These are phyloP conservation scores for Ceramica pisi DNA, from an alignment of 2,888 invertebrate genomes.

Conservation along the genomic window DNA sequence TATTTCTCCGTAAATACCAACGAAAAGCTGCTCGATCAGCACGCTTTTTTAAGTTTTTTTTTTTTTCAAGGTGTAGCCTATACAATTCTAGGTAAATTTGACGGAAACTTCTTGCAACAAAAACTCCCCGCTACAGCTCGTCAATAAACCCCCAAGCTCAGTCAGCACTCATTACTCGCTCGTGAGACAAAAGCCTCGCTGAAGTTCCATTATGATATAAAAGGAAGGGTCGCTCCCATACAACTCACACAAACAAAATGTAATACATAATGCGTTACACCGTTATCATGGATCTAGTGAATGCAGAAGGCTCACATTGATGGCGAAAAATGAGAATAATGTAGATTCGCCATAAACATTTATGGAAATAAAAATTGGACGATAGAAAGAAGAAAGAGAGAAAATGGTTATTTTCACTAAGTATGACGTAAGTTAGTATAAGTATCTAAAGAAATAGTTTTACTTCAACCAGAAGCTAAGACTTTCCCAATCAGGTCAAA, in stretches of 20 bases:
- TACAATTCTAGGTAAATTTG: too few relatives aligned
- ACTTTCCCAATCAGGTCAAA: too few relatives aligned
- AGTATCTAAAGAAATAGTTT: too few relatives aligned
- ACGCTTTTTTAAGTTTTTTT: too few relatives aligned
- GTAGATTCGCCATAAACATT: neutral
- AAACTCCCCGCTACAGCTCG: conserved; percentile 1
- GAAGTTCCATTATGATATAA: conserved; percentile 74
- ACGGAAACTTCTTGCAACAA: neutral
- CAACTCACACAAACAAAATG: conserved; percentile 57
- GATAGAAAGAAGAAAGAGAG: too few relatives aligned
- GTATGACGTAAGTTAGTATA: too few relatives aligned
- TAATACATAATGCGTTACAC: conserved; percentile 61
- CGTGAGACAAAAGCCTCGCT: conserved; percentile 71
- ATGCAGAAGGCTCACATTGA: conserved; percentile 16
- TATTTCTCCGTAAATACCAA: too few relatives aligned
- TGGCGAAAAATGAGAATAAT: neutral
- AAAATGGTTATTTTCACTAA: too few relatives aligned
- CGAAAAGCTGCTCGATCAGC: too few relatives aligned
- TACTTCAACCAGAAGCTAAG: too few relatives aligned
- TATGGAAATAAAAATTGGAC: neutral
- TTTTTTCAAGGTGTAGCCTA: too few relatives aligned
- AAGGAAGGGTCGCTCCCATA: conserved; percentile 66
- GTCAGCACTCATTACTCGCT: conserved; percentile 71
- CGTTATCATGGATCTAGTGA: neutral
- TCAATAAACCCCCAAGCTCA: conserved; percentile 12